These are phyloP conservation scores for Ciconia boyciana DNA, from an alignment of 2,113 vertebrate species.

Conservation along the genomic window DNA sequence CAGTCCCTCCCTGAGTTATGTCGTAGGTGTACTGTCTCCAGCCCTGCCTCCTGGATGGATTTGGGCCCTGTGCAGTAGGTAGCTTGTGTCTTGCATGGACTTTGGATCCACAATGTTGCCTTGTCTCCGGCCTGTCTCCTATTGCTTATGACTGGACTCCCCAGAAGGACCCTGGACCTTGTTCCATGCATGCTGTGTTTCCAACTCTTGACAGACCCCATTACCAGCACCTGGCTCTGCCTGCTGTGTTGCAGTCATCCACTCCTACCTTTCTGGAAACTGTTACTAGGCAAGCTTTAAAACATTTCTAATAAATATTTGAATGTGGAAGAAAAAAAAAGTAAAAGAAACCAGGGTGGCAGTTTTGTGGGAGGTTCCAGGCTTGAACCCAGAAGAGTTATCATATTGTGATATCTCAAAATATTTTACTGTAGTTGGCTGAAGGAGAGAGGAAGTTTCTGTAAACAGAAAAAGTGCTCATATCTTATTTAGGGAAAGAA, in stretches of 20 bases:
- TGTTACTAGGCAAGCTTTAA: neutral
- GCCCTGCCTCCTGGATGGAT: neutral
- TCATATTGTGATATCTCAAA: neutral
- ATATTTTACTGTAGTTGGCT: neutral
- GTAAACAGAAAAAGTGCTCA: neutral
- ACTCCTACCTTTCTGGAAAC: neutral
- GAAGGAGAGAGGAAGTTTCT: neutral
- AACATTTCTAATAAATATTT: neutral
- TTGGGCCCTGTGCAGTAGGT: neutral
- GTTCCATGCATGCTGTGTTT: neutral
- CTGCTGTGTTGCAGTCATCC: neutral
- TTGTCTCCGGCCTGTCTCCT: neutral
- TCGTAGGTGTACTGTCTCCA: neutral
- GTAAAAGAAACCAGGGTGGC: neutral
- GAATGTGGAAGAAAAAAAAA: neutral
- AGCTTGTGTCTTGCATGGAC: neutral
- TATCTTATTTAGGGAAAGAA: neutral
- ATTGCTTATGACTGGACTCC: neutral
- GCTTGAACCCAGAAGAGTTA: neutral
- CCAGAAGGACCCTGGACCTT: neutral
- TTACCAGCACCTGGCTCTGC: neutral
- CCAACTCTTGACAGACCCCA: fast-evolving
- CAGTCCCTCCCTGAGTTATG: neutral
- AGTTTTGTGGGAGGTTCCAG: neutral
- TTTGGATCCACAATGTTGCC: neutral